phyloP scores from a whole-genome alignment of 2,888 invertebrate species.

The Pharmacophagus antenor region DNA sequence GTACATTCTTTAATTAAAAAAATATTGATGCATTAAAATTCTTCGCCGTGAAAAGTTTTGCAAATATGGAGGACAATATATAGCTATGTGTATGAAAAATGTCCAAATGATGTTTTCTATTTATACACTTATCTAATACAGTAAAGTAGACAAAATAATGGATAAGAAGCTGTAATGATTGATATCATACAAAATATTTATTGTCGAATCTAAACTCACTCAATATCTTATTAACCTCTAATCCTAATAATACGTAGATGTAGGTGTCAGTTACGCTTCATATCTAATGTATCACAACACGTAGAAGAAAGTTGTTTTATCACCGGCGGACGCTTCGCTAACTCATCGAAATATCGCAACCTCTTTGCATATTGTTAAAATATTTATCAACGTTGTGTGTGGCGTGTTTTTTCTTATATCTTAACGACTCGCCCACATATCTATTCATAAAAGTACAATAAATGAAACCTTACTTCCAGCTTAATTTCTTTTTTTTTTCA shows the following conservation, averaged over 20 bases:
- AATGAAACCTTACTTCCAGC: conserved; percentile 20
- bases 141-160: no score
- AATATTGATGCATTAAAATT: no score
- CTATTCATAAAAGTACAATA: conserved; percentile 33
- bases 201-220: no score
- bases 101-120: background rate
- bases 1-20: no score
- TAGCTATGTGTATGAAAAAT: no score
- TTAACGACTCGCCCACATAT: conserved; percentile 45
- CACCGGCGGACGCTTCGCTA: conserved; percentile 32
- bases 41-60: no score
- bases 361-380: conserved; percentile 48
- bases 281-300: background rate
- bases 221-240: no score
- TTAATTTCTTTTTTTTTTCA: conserved; percentile 20
- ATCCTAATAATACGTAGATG: no score
- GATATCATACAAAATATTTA: no score
- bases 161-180: background rate
- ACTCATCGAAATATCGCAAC: conserved; percentile 53
- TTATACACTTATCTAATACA: background rate
- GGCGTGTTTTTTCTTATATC: conserved; percentile 42
- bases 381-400: conserved; percentile 45
- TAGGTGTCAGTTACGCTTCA: background rate
- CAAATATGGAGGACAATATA: no score
- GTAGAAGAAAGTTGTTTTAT: conserved; percentile 7